phyloP scores from a whole-genome alignment of 23 tunicate species.

The Oikopleura dioica region DNA sequence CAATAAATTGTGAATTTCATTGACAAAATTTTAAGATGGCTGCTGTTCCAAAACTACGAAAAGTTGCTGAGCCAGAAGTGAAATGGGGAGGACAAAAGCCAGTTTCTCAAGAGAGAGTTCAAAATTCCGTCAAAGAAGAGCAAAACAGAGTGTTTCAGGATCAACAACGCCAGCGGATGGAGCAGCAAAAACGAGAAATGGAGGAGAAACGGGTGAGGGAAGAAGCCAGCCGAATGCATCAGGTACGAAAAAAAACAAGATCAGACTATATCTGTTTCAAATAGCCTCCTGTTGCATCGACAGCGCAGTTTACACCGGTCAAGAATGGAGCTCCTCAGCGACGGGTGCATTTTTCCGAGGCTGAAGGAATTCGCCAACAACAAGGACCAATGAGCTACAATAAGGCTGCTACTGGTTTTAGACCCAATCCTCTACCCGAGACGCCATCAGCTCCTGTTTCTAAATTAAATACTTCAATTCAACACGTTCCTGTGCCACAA shows the following conservation, averaged over 20 bases:
- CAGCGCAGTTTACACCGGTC: too few relatives aligned
- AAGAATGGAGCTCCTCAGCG: too few relatives aligned
- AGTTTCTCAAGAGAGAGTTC: too few relatives aligned
- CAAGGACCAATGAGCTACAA: not conserved
- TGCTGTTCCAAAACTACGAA: not conserved
- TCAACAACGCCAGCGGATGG: not conserved
- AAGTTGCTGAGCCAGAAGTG: not conserved
- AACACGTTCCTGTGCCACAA: too few relatives aligned
- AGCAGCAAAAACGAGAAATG: not conserved
- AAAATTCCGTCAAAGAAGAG: not conserved
- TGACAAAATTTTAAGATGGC: too few relatives aligned
- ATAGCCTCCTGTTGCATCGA: too few relatives aligned
- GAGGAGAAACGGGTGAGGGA: not conserved
- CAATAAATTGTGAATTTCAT: too few relatives aligned
- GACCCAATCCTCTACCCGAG: not conserved
- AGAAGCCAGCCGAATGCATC: too few relatives aligned
- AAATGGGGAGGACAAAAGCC: not conserved
- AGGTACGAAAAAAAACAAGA: too few relatives aligned
- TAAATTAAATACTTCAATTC: too few relatives aligned
- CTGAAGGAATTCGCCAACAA: not conserved
- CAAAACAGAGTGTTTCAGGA: not conserved
- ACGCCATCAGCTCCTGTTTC: not conserved
- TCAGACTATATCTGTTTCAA: too few relatives aligned
- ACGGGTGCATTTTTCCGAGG: not conserved
- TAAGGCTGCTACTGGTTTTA: not conserved